These are phyloP conservation scores for Tetranychus urticae DNA, from an alignment of 1,140 invertebrate species.

Conservation along the genomic window DNA sequence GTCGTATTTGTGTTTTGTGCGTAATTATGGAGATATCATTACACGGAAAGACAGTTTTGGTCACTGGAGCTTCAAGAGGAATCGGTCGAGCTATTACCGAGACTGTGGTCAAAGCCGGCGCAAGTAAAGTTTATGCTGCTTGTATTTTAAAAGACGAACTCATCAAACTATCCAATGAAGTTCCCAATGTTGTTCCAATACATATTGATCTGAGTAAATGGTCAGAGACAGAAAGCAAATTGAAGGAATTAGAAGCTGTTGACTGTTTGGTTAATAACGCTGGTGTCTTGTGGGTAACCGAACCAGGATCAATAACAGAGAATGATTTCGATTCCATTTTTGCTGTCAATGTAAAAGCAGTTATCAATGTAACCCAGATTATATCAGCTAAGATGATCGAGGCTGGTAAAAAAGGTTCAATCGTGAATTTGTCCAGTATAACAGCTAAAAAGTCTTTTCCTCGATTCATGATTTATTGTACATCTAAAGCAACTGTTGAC, in stretches of 20 bases:
- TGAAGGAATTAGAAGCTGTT: slow-evolving; percentile 15
- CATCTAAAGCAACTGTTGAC: slow-evolving; percentile 35
- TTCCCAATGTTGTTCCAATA: slow-evolving; percentile 33
- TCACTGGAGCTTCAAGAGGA: slow-evolving; percentile 59
- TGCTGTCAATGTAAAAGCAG: slow-evolving; percentile 50
- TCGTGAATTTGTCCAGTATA: slow-evolving; percentile 77
- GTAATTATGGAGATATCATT: background rate
- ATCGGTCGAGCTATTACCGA: slow-evolving; percentile 26
- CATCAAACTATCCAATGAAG: slow-evolving; percentile 13
- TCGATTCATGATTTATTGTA: slow-evolving; percentile 49
- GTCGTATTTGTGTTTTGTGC: background rate
- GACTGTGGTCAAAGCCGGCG: slow-evolving; percentile 30
- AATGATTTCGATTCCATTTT: slow-evolving; percentile 34
- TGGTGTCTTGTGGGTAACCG: slow-evolving; percentile 30
- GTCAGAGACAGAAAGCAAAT: slow-evolving; percentile 30
- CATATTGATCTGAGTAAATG: slow-evolving; percentile 47
- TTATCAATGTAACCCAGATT: slow-evolving; percentile 54
- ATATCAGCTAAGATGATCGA: slow-evolving; percentile 46
- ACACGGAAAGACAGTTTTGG: slow-evolving; percentile 31
- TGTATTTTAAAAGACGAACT: slow-evolving; percentile 27
- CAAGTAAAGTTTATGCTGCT: slow-evolving; percentile 45
- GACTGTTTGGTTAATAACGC: slow-evolving; percentile 68
- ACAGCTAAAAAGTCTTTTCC: slow-evolving; percentile 33
- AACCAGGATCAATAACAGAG: slow-evolving; percentile 36
- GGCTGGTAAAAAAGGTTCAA: slow-evolving; percentile 35